phyloP scores from a whole-genome alignment of 2,797 vertebrate species.

The Cheracebus regulus region DNA sequence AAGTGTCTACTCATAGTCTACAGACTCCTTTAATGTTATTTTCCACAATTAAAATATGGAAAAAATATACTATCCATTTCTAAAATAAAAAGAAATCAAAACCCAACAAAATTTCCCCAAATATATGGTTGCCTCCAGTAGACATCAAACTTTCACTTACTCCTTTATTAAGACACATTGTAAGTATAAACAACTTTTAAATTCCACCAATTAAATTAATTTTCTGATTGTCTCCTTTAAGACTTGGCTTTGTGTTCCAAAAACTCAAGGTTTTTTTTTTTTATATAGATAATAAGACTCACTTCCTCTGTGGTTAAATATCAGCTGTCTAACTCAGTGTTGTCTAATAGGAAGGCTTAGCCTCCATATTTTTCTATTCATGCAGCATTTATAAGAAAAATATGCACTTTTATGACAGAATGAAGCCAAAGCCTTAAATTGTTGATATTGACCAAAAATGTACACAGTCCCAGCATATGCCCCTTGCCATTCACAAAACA shows the following conservation, averaged over 20 bases:
- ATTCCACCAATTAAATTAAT: constrained; percentile 19
- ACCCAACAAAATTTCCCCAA: neutral
- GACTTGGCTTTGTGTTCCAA: neutral
- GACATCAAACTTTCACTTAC: neutral
- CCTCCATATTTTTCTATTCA: constrained; percentile 8
- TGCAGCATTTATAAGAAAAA: constrained; percentile 15
- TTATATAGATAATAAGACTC: neutral
- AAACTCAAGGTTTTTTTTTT: neutral
- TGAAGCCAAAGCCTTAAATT: constrained; percentile 24
- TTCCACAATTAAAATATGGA: neutral
- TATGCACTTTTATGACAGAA: neutral
- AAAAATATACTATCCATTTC: neutral
- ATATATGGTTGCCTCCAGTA: neutral
- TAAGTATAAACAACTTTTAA: neutral
- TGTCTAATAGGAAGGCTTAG: neutral
- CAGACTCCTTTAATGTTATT: neutral
- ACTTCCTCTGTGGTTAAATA: constrained; percentile 52
- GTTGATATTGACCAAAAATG: constrained; percentile 23
- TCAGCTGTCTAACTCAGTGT: constrained; percentile 1
- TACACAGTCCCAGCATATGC: neutral
- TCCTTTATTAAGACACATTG: neutral
- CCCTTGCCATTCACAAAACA: constrained; percentile 78
- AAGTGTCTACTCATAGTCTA: neutral
- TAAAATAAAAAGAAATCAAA: constrained; percentile 41
- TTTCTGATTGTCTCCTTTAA: neutral